Evolutionary conservation across 2,888 invertebrate genomes (phyloP).

Genomic region (Drosophila maculinotata): DNA sequence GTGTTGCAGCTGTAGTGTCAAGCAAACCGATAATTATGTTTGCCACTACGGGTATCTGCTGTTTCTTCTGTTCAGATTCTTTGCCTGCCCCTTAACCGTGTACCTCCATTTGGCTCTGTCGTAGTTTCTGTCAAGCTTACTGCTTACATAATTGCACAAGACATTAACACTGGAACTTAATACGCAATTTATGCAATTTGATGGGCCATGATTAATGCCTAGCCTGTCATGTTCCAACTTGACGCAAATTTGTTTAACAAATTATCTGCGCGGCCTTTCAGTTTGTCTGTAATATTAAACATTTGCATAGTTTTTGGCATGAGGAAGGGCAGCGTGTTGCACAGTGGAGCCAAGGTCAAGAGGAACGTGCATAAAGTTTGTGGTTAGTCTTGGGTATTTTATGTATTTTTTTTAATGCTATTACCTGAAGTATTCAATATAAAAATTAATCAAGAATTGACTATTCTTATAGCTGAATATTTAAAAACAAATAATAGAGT

Average conservation of each 20-base stretch:
- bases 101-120: background rate
- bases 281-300: constrained; percentile 14
- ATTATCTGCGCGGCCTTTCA: constrained; percentile 32
- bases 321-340: constrained; percentile 2
- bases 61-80: constrained; percentile 4
- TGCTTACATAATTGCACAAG: constrained; percentile 58
- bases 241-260: constrained; percentile 67
- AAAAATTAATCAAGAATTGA: too few species aligned
- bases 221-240: constrained; percentile 57
- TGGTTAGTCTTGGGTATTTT: too few species aligned
- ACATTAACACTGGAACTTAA: constrained; percentile 63
- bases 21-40: constrained; percentile 31
- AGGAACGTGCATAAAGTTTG: too few species aligned
- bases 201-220: constrained; percentile 71
- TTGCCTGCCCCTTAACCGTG: background rate
- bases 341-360: constrained; percentile 27
- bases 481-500: too few species aligned
- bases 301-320: constrained; percentile 27
- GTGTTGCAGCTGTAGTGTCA: constrained; percentile 17
- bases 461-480: too few species aligned
- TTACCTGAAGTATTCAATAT: too few species aligned
- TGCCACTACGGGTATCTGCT: constrained; percentile 4
- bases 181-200: constrained; percentile 62
- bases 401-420: too few species aligned
- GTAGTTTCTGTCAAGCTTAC: constrained; percentile 15